These are phyloP conservation scores for Prorops nasuta DNA, from an alignment of 1,140 invertebrate genomes.

Conservation along the genomic window DNA sequence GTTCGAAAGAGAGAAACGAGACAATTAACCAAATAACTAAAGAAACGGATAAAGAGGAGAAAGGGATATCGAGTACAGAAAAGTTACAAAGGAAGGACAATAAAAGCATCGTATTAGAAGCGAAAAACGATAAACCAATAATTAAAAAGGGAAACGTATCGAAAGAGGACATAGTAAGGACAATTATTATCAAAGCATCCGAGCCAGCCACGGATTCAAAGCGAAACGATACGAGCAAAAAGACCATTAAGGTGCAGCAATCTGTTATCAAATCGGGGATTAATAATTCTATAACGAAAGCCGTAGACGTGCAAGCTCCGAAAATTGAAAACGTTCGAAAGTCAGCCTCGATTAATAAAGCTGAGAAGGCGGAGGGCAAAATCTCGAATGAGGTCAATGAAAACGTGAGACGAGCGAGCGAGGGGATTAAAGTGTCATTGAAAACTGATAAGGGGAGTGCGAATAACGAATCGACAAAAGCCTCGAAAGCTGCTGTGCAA, in stretches of 20 bases:
- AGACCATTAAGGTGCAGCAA: too few species aligned
- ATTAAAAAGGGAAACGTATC: neutral
- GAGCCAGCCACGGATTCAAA: too few species aligned
- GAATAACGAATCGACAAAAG: slow-evolving; percentile 10
- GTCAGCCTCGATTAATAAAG: neutral
- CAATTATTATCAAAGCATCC: neutral
- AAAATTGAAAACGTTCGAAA: too few species aligned
- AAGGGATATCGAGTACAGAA: neutral
- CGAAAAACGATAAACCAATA: neutral
- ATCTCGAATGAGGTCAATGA: too few species aligned
- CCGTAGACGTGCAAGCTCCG: too few species aligned
- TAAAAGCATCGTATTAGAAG: neutral
- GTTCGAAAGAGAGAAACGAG: neutral
- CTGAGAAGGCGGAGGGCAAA: neutral
- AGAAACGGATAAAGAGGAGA: too few species aligned
- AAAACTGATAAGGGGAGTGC: neutral
- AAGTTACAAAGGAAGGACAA: neutral
- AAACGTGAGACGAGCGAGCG: neutral
- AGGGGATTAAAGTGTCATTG: neutral
- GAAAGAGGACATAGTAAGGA: neutral
- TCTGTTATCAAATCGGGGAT: too few species aligned
- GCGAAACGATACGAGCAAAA: too few species aligned
- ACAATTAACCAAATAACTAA: too few species aligned
- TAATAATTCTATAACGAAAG: too few species aligned
- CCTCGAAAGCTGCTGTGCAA: too few species aligned